A percentile compares a stretch with the other conserved stretches of the same genome.
phyloP scores from a whole-genome alignment of 2,888 invertebrate genomes.

The Apodemia zela region DNA sequence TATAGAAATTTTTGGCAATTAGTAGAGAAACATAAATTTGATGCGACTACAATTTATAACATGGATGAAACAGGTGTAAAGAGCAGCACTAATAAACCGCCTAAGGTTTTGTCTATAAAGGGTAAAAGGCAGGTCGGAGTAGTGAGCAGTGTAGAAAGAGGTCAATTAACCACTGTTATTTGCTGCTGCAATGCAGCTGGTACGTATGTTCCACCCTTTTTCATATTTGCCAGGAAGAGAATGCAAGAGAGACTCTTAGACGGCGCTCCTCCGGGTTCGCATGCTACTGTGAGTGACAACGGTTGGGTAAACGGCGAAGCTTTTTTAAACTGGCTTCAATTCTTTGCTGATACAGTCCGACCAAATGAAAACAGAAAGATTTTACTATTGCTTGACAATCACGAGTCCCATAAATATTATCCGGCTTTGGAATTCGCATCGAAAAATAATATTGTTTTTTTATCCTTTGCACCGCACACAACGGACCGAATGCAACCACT shows the following conservation, averaged over 20 bases:
- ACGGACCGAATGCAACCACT: slow-evolving; percentile 27
- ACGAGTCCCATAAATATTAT: slow-evolving; percentile 37
- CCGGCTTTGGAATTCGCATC: slow-evolving; percentile 33
- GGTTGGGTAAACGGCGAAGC: slow-evolving; percentile 34
- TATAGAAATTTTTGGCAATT: slow-evolving; percentile 22
- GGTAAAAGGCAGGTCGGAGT: too few relatives aligned
- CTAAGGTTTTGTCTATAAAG: too few relatives aligned
- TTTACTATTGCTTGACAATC: slow-evolving; percentile 37
- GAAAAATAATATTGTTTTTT: slow-evolving; percentile 35
- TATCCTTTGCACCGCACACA: slow-evolving; percentile 32
- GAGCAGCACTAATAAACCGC: background rate
- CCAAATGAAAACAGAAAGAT: slow-evolving; percentile 34
- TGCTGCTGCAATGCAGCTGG: slow-evolving; percentile 34
- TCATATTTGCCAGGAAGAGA: slow-evolving; percentile 39
- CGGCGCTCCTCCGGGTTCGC: slow-evolving; percentile 35
- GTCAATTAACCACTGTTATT: slow-evolving; percentile 31
- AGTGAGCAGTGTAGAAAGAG: slow-evolving; percentile 24
- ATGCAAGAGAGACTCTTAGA: slow-evolving; percentile 32
- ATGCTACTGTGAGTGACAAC: slow-evolving; percentile 31
- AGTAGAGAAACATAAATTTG: slow-evolving; percentile 21
- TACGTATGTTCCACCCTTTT: slow-evolving; percentile 39
- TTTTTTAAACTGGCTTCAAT: slow-evolving; percentile 26
- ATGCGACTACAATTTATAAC: slow-evolving; percentile 25
- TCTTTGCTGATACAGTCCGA: slow-evolving; percentile 35
- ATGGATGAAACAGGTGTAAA: slow-evolving; percentile 22